Evolutionary conservation across 2,113 vertebrate genomes (phyloP), one percentile per base, ranked within the genome.

Genomic region (Oostethus manadensis): DNA sequence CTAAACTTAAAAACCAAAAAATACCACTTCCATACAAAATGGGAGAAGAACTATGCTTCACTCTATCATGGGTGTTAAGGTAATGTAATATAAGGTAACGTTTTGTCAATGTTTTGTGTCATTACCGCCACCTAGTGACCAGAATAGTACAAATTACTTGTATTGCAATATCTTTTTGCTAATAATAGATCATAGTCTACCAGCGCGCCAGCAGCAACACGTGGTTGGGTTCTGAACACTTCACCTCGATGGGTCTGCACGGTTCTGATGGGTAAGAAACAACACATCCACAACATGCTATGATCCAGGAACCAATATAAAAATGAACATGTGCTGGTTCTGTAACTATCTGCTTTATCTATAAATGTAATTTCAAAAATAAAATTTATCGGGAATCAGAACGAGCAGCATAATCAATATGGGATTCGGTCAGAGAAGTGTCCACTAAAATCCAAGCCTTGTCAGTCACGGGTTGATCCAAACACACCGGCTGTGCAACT

Each of bases 181-280:
- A n/a, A n/a, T n/a, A n/a, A n/a, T n/a, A n/a, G n/a, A n/a, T n/a
- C n/a, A n/a, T n/a, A n/a, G n/a, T n/a, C n/a, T n/a, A n/a, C n/a
- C n/a, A n/a, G n/a, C n/a, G n/a, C n/a, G n/a, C 2, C 51, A 88
- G 58, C 18, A 91, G 72, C 8, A 78, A 69, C 0, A 23, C 47
- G 17, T 76, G 76, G 38, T 64, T 78, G 0, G 86, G 79, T 20
- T 68, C 9, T 1, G 87, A 78, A 62, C 89, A 91, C 51, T 77
- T 88, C 20, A 86, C 1, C 4, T 8, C 5, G 14, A 56, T 13
- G n/a, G 18, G 20, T 15, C 67, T 45, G 60, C 66, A 58, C 0
- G 56, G 21, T 65, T 22, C 88, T 88, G 73, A 40, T 6, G 35
- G 1, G 56, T 13, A 9, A 51, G 22, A 33, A 7, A 57, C 3